Evolutionary conservation across 2,888 invertebrate genomes (phyloP).

Genomic region (Nomada fucata): DNA sequence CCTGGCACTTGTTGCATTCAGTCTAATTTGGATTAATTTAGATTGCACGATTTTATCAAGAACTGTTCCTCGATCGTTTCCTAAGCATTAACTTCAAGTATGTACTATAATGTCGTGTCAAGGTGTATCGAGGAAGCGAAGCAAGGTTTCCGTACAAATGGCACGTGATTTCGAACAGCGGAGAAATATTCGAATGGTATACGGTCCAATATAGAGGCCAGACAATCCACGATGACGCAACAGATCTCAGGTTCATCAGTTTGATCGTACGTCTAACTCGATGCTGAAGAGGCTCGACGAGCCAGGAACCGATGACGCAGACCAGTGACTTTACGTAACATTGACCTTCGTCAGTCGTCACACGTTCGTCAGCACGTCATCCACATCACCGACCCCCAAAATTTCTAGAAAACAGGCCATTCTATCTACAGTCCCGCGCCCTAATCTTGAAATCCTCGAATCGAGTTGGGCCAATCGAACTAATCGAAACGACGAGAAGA

Average conservation of each 20-base stretch:
- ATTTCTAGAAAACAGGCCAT: slow-evolving; percentile 19
- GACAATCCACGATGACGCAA: slow-evolving; percentile 40
- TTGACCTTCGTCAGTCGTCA: slow-evolving; percentile 80
- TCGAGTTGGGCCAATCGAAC: neutral
- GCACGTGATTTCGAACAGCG: slow-evolving; percentile 10
- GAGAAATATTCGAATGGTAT: neutral
- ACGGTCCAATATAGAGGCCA: neutral
- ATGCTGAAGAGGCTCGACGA: slow-evolving; percentile 44
- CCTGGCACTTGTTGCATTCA: no score
- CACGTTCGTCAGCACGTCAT: slow-evolving; percentile 70
- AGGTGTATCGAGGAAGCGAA: neutral
- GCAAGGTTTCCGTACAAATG: slow-evolving; percentile 1
- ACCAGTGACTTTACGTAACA: slow-evolving; percentile 78
- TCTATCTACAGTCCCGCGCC: no score
- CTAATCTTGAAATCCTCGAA: neutral
- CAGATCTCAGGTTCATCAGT: slow-evolving; percentile 34
- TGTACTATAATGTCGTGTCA: neutral
- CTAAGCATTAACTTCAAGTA: no score
- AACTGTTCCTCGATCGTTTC: no score
- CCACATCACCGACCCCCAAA: slow-evolving; percentile 49
- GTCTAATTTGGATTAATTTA: no score
- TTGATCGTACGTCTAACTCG: slow-evolving; percentile 32
- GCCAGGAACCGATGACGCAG: slow-evolving; percentile 64
- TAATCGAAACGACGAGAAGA: neutral
- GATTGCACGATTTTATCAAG: neutral